Conservation (phyloP, 1,140 invertebrate genomes). For the Sitobion miscanthi region DNA sequence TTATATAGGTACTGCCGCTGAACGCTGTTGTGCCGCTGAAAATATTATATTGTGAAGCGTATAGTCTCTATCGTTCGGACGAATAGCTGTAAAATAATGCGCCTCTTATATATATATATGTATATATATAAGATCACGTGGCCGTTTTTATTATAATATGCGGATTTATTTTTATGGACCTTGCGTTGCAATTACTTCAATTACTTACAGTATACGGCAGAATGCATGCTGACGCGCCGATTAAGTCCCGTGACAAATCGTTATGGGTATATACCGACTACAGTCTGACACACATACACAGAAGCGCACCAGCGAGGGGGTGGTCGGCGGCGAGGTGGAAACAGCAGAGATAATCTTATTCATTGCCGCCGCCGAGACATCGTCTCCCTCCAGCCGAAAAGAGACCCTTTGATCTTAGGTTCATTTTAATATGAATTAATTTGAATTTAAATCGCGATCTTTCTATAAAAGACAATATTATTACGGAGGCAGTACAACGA, state of each 20-base stretch:
- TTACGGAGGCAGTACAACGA: neutral
- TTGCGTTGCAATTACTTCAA: constrained; percentile 15
- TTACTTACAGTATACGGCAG: constrained; percentile 1
- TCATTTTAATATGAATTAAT: constrained; percentile 12
- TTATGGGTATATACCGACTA: neutral
- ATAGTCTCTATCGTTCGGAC: neutral
- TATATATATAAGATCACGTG: neutral
- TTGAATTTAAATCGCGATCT: neutral
- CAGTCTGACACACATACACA: neutral
- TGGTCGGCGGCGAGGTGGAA: neutral
- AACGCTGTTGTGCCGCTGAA: neutral
- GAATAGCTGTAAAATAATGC: neutral
- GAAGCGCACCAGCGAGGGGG: neutral
- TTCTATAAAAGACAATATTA: neutral
- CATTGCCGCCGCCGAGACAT: neutral
- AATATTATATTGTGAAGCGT: neutral
- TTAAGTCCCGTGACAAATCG: constrained; percentile 14
- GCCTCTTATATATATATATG: neutral
- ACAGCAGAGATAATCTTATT: constrained; percentile 21
- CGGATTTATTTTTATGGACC: constrained; percentile 21
- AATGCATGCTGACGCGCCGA: neutral
- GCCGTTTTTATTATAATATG: neutral
- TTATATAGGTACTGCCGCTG: neutral
- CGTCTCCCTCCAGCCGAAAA: neutral
- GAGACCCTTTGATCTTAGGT: constrained; percentile 36